Evolutionary conservation across 2,888 invertebrate genomes (phyloP).

Genomic region (Beris morrisii): DNA sequence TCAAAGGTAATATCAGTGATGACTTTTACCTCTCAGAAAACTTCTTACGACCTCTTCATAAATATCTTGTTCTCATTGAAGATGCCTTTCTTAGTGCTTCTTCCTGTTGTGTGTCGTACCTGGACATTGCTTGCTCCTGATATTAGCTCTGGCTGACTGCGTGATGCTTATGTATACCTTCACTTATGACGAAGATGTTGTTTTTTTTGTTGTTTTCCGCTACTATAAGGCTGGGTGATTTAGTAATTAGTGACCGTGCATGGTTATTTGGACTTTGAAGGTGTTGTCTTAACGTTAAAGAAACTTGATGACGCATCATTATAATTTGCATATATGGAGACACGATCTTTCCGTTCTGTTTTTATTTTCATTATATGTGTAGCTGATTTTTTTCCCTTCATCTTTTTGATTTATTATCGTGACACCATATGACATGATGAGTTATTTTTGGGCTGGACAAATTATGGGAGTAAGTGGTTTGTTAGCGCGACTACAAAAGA

Average conservation of each 20-base stretch:
- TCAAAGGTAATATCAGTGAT: too few species aligned
- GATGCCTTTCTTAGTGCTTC: too few species aligned
- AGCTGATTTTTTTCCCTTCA: background rate
- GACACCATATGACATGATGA: conserved; percentile 20
- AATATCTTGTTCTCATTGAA: too few species aligned
- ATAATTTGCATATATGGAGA: conserved; percentile 23
- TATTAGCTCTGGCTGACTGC: too few species aligned
- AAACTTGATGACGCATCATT: conserved; percentile 18
- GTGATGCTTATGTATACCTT: too few species aligned
- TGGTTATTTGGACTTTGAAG: conserved; percentile 11
- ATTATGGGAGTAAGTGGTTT: conserved; percentile 10
- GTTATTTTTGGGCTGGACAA: conserved; percentile 21
- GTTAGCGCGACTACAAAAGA: too few species aligned
- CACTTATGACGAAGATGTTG: background rate
- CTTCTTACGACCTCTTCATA: too few species aligned
- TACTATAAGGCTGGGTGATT: conserved; percentile 17
- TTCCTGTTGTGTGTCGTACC: too few species aligned
- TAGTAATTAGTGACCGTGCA: conserved; percentile 26
- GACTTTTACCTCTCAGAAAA: too few species aligned
- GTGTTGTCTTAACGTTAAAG: conserved; percentile 14
- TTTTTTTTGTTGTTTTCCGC: conserved; percentile 4
- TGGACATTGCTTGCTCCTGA: too few species aligned
- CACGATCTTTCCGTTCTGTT: conserved; percentile 2
- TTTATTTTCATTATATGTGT: background rate
- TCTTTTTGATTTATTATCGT: conserved; percentile 23